Evolutionary conservation across 1,140 invertebrate species (phyloP), one percentile per base, ranked within the genome.

Genomic region (Steinernema khuongi): DNA sequence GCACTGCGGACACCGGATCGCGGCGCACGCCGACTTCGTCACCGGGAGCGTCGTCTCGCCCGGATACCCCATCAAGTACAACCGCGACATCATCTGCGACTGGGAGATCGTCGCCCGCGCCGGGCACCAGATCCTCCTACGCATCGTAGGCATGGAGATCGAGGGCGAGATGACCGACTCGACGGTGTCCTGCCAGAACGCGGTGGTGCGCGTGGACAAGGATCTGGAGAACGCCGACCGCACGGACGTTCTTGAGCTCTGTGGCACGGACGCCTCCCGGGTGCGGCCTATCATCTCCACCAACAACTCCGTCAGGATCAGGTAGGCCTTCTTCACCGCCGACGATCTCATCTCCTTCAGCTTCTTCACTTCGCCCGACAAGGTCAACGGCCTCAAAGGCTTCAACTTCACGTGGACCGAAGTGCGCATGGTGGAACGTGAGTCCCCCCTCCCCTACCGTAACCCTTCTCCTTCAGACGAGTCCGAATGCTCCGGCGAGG

Each of bases 401-500:
- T 85, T 84, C 77, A 85, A 85, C 68, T 79, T 85, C 44, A 78
- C 84, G n/a, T 84, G 83, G 83, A 84, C 84, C 7, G 83, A 84
- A 75, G 81, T 85, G 17, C 75, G 79, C 26, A 28, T 78, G n/a
- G 77, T 81, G 7, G 71, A 73, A 75, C 76, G 78, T 78, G 43
- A 79, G 32, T 80, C 31, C 22, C 1, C n/a, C 11, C 4, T 1
- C 17, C 31, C 22, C 31, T 71, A 26, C 11, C 11, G 50, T 26
- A 4, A 26, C 50, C 22, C 50, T 60, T 33, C 11, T 78, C 17
- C 66, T 79, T 19, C 43, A 84, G 82, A 81, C 36, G 77, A 79
- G 28, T 66, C 36, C 28, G 78, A 81, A 31, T 83, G 82, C 69
- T 33, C 68, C 28, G 73, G 71, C 26, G 81, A 81, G 28, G 32